Evolutionary conservation across 2,888 invertebrate genomes (phyloP).

Genomic region (Masnerella sp.): DNA sequence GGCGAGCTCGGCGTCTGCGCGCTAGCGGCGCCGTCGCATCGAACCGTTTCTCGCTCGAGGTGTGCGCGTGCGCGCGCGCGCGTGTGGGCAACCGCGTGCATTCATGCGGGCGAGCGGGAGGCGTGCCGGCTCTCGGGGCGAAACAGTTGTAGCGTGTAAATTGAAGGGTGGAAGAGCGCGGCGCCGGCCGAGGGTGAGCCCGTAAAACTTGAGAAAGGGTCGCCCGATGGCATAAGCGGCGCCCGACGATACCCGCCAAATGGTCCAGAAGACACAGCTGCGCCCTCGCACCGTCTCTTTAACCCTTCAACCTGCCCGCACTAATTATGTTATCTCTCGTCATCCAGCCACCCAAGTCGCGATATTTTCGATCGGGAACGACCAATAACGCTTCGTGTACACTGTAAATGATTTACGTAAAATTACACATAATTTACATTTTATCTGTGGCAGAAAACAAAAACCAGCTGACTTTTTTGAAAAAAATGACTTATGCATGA

Average conservation of each 20-base stretch:
- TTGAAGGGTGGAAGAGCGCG: constrained; percentile 55
- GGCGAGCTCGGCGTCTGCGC: background rate
- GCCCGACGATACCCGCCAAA: constrained; percentile 63
- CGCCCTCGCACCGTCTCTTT: constrained; percentile 59
- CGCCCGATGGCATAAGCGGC: constrained; percentile 56
- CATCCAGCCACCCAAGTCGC: constrained; percentile 5
- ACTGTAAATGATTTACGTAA: no score
- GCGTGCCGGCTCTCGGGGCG: constrained; percentile 58
- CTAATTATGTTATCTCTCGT: constrained; percentile 63
- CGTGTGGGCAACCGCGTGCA: constrained; percentile 24
- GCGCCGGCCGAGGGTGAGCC: constrained; percentile 15
- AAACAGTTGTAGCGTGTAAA: constrained; percentile 68
- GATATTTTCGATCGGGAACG: no score
- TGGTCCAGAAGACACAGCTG: constrained; percentile 68
- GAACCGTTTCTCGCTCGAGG: no score
- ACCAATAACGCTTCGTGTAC: no score
- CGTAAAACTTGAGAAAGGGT: constrained; percentile 51
- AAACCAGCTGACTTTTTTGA: no score
- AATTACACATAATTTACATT: no score
- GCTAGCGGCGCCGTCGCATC: background rate
- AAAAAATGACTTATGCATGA: no score
- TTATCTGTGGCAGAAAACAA: no score
- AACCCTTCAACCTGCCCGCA: constrained; percentile 59
- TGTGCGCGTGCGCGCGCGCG: constrained; percentile 10
- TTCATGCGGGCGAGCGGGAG: constrained; percentile 32